Evolutionary conservation across 2,113 vertebrate species (phyloP).

Genomic region (Urocolius indicus): DNA sequence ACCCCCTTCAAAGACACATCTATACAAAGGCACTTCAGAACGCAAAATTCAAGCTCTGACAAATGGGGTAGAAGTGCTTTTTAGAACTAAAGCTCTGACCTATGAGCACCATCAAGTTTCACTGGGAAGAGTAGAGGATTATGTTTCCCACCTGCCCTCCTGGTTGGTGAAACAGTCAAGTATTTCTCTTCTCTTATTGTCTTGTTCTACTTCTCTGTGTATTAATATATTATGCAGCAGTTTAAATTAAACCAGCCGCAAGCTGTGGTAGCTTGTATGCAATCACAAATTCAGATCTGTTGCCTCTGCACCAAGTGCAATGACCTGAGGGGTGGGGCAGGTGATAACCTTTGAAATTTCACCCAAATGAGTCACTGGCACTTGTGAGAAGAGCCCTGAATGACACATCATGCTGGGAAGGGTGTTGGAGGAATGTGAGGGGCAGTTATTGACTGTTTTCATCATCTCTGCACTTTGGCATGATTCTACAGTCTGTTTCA

Average conservation of each 20-base stretch:
- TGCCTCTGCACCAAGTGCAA: not conserved
- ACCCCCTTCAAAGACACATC: not conserved
- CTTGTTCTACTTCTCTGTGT: not conserved
- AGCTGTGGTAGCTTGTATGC: not conserved
- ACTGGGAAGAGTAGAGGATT: not conserved
- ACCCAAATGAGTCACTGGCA: not conserved
- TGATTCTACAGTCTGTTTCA: not conserved
- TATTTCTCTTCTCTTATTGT: not conserved
- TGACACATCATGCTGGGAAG: not conserved
- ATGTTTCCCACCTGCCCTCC: not conserved
- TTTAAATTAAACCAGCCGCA: not conserved
- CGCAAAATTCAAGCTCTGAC: not conserved
- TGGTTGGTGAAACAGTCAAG: not conserved
- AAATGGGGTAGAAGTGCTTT: not conserved
- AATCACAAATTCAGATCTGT: not conserved
- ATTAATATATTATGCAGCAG: not conserved
- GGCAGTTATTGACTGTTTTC: not conserved
- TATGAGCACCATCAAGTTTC: not conserved
- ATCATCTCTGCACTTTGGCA: not conserved
- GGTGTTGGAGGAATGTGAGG: not conserved
- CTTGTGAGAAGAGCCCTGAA: not conserved
- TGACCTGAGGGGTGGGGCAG: not conserved
- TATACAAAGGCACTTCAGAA: not conserved
- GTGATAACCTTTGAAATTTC: not conserved
- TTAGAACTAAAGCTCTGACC: not conserved